Evolutionary conservation across 2,888 invertebrate species (phyloP).

Genomic region (Tachina lurida): DNA sequence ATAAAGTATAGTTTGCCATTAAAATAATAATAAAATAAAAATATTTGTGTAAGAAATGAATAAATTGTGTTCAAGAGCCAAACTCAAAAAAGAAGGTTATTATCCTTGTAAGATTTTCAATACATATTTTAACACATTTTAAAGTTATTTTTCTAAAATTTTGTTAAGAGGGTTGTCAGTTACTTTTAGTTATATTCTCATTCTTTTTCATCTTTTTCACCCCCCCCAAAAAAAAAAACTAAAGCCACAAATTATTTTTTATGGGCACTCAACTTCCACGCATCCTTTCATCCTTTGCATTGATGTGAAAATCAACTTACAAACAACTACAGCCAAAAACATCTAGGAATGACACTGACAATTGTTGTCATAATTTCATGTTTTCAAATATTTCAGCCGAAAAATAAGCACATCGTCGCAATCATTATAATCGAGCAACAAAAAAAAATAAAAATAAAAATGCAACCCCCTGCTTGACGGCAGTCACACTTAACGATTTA

Average conservation of each 20-base stretch:
- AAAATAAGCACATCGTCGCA: constrained; percentile 58
- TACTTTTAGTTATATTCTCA: constrained; percentile 26
- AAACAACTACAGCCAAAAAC: constrained; percentile 13
- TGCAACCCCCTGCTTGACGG: constrained; percentile 46
- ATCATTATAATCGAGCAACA: constrained; percentile 23
- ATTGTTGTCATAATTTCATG: constrained; percentile 69
- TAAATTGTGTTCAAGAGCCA: not conserved
- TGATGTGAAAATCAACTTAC: constrained; percentile 36
- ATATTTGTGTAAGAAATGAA: constrained; percentile 31
- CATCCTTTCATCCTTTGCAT: constrained; percentile 58
- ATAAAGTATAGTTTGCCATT: not conserved
- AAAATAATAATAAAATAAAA: constrained; percentile 24
- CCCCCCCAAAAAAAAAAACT: constrained; percentile 65
- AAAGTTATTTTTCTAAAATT: not conserved
- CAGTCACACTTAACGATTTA: constrained; percentile 69
- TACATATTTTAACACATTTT: constrained; percentile 29
- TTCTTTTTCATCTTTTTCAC: constrained; percentile 36
- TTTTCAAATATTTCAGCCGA: constrained; percentile 60
- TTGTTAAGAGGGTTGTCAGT: constrained; percentile 49
- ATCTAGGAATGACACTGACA: constrained; percentile 46
- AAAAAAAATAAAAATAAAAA: not conserved
- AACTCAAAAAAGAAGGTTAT: not conserved
- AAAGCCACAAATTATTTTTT: constrained; percentile 75
- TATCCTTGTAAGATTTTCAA: constrained; percentile 38
- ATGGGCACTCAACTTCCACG: constrained; percentile 70